Evolutionary conservation across 2,113 vertebrate genomes (phyloP).

Genomic region (Lepisosteus osseus): DNA sequence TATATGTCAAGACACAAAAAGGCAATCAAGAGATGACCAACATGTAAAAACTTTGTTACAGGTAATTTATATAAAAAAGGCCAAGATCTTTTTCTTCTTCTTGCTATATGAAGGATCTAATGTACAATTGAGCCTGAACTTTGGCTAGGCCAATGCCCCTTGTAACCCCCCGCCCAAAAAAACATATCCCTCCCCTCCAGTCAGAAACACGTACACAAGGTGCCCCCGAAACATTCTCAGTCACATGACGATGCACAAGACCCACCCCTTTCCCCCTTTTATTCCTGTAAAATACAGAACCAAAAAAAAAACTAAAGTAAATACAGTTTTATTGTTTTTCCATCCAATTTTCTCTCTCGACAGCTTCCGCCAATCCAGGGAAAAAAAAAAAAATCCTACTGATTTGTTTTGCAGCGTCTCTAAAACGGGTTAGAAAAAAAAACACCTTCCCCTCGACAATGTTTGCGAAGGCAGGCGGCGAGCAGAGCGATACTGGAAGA

Average conservation of each 20-base stretch:
- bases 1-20: constrained; percentile 72
- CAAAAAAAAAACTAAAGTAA: constrained; percentile 43
- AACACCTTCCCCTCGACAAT: constrained; percentile 27
- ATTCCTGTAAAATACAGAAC: constrained; percentile 53
- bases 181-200: constrained; percentile 25
- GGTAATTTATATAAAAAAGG: constrained; percentile 72
- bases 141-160: constrained; percentile 39
- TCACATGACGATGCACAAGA: constrained; percentile 41
- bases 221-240: not conserved
- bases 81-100: constrained; percentile 55
- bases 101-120: constrained; percentile 64
- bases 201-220: constrained; percentile 33
- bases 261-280: constrained; percentile 32
- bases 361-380: constrained; percentile 46
- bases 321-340: constrained; percentile 57
- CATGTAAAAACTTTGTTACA: constrained; percentile 73
- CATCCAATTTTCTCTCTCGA: constrained; percentile 29
- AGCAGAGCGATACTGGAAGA: no score
- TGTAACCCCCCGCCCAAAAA: constrained; percentile 37
- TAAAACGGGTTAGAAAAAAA: constrained; percentile 44
- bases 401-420: constrained; percentile 46
- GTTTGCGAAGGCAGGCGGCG: no score
- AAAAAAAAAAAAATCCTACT: constrained; percentile 43
- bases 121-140: constrained; percentile 65
- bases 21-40: constrained; percentile 69